Conservation (phyloP, 2,113 vertebrate species). For the Oncorhynchus masou region DNA sequence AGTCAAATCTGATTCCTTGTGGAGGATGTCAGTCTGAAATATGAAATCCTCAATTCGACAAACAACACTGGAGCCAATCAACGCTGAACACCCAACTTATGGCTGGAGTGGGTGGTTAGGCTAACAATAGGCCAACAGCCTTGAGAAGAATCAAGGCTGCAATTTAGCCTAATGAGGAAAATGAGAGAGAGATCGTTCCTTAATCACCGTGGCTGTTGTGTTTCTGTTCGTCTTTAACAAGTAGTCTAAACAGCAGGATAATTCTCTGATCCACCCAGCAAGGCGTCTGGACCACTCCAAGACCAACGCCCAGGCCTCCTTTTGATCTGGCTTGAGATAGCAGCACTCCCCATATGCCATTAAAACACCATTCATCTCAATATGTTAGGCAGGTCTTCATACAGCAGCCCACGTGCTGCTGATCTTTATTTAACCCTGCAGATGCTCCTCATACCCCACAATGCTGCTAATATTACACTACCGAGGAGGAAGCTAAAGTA, state of each 20-base stretch:
- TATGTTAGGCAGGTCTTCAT: conserved; percentile 66
- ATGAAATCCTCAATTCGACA: too few relatives aligned
- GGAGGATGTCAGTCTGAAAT: background rate
- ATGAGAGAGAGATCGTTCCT: too few relatives aligned
- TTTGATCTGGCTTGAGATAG: conserved; percentile 55
- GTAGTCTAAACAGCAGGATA: conserved; percentile 34
- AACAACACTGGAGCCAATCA: too few relatives aligned
- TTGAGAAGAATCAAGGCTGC: too few relatives aligned
- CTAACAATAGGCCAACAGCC: too few relatives aligned
- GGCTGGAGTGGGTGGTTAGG: too few relatives aligned
- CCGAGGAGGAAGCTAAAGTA: too few relatives aligned
- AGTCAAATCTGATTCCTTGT: background rate
- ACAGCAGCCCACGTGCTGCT: conserved; percentile 55
- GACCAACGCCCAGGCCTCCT: conserved; percentile 46
- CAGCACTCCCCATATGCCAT: conserved; percentile 68
- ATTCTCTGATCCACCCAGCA: conserved; percentile 42
- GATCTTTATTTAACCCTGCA: conserved; percentile 63
- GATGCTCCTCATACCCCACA: conserved; percentile 26
- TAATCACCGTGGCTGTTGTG: background rate
- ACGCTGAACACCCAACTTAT: too few relatives aligned
- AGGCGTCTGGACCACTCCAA: conserved; percentile 53
- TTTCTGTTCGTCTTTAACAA: conserved; percentile 10
- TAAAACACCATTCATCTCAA: conserved; percentile 70
- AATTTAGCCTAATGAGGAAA: too few relatives aligned
- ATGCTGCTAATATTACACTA: conserved; percentile 35